Percentiles rank a stretch among this genome's conserved stretches.
Conservation (phyloP, 2,888 invertebrate genomes). For the Luperina nickerlii region DNA sequence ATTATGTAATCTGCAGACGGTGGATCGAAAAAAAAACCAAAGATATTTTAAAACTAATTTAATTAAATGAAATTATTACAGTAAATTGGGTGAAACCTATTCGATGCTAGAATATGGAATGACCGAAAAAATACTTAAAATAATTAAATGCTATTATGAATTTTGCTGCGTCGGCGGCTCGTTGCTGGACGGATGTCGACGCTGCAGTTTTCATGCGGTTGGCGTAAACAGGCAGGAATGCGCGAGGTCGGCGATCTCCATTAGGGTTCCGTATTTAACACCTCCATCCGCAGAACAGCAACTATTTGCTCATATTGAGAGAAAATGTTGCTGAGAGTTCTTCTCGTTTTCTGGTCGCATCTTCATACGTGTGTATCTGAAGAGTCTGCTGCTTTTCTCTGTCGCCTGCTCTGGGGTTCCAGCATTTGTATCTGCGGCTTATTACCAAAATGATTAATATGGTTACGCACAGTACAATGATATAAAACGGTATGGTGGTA, state of each 20-base stretch:
- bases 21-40: too few species aligned
- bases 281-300: constrained; percentile 10
- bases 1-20: too few species aligned
- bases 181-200: too few species aligned
- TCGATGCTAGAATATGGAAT: too few species aligned
- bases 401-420: neutral
- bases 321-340: constrained; percentile 10
- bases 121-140: too few species aligned
- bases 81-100: too few species aligned
- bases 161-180: too few species aligned
- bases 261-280: constrained; percentile 7
- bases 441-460: neutral
- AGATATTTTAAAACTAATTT: too few species aligned
- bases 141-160: too few species aligned
- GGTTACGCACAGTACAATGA: neutral
- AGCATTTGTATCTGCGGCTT: neutral
- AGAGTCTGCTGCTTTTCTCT: neutral
- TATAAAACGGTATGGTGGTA: constrained; percentile 10
- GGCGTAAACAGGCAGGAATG: neutral
- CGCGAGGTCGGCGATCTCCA: neutral
- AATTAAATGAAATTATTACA: too few species aligned
- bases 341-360: constrained; percentile 1
- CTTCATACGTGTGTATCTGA: neutral
- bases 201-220: too few species aligned
- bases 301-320: constrained; percentile 5